Evolutionary conservation across 2,113 vertebrate species (phyloP).

Genomic region (Hippoglossus stenolepis): DNA sequence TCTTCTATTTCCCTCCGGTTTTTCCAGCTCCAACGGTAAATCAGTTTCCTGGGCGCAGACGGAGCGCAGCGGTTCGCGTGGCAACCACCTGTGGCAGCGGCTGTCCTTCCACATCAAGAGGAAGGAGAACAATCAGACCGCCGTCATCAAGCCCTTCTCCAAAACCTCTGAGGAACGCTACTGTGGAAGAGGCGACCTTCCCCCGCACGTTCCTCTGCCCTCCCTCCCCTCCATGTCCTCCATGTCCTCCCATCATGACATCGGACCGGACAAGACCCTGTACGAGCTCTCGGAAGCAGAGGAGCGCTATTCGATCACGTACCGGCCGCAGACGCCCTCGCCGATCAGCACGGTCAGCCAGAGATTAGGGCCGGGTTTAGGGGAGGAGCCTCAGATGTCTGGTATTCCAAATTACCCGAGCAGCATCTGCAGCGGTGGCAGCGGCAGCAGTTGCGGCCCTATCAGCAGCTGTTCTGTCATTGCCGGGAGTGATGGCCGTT

Average conservation of each 20-base stretch:
- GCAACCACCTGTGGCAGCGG: slow-evolving; percentile 96
- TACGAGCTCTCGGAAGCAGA: slow-evolving; percentile 89
- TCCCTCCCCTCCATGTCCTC: slow-evolving; percentile 75
- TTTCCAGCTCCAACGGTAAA: slow-evolving; percentile 94
- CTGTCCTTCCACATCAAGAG: slow-evolving; percentile 97
- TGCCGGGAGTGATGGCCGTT: slow-evolving; percentile 46
- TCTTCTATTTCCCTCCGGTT: slow-evolving; percentile 5
- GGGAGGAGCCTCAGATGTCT: slow-evolving; percentile 85
- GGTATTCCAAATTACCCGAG: slow-evolving; percentile 84
- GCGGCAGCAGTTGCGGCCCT: slow-evolving; percentile 74
- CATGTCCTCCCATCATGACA: slow-evolving; percentile 78
- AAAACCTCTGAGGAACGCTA: slow-evolving; percentile 89
- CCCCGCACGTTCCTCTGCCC: slow-evolving; percentile 71
- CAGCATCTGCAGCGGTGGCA: slow-evolving; percentile 81
- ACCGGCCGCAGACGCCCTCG: slow-evolving; percentile 89
- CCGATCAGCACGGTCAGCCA: slow-evolving; percentile 94
- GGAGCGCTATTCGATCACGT: slow-evolving; percentile 87
- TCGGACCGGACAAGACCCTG: slow-evolving; percentile 86
- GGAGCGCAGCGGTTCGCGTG: slow-evolving; percentile 89
- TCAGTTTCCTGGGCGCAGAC: slow-evolving; percentile 97
- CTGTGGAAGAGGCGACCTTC: slow-evolving; percentile 74
- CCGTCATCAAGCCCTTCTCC: slow-evolving; percentile 97
- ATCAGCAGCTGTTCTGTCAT: slow-evolving; percentile 49
- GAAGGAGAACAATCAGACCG: slow-evolving; percentile 97
- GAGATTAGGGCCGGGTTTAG: slow-evolving; percentile 81